Conservation (phyloP, 2,888 invertebrate species). For the Hirtodrosophila histrioides region DNA sequence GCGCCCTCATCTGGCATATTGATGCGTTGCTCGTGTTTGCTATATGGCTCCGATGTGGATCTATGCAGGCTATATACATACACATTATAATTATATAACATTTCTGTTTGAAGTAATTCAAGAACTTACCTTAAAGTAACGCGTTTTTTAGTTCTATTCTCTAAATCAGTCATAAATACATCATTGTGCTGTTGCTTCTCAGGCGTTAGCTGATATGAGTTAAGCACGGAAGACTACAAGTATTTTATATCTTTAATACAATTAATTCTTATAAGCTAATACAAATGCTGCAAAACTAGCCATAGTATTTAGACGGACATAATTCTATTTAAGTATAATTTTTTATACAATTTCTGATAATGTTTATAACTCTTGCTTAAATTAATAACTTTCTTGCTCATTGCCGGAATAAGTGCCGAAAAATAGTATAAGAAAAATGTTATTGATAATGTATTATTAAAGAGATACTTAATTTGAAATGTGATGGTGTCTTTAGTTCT, state of each 20-base stretch:
- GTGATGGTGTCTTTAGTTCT: too few relatives aligned
- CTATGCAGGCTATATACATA: constrained; percentile 71
- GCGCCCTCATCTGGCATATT: constrained; percentile 85
- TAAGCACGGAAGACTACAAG: constrained; percentile 80
- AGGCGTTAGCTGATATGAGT: constrained; percentile 80
- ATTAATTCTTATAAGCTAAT: too few relatives aligned
- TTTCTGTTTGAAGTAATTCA: not conserved
- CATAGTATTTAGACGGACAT: too few relatives aligned
- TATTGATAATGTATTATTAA: too few relatives aligned
- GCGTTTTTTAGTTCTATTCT: constrained; percentile 92
- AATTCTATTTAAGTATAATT: too few relatives aligned
- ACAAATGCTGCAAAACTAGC: too few relatives aligned
- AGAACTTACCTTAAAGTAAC: constrained; percentile 90
- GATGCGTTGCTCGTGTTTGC: constrained; percentile 85
- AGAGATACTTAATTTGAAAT: too few relatives aligned
- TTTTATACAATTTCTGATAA: too few relatives aligned
- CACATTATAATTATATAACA: not conserved
- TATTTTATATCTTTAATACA: not conserved
- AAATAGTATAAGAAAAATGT: too few relatives aligned
- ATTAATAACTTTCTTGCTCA: too few relatives aligned
- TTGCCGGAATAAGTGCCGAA: too few relatives aligned
- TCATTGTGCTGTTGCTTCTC: constrained; percentile 80
- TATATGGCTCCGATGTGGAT: constrained; percentile 84
- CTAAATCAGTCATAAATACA: constrained; percentile 87
- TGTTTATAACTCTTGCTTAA: too few relatives aligned